Evolutionary conservation across 2,797 vertebrate genomes (phyloP), one percentile per base, ranked within the genome.

Genomic region (Tachyglossus aculeatus): DNA sequence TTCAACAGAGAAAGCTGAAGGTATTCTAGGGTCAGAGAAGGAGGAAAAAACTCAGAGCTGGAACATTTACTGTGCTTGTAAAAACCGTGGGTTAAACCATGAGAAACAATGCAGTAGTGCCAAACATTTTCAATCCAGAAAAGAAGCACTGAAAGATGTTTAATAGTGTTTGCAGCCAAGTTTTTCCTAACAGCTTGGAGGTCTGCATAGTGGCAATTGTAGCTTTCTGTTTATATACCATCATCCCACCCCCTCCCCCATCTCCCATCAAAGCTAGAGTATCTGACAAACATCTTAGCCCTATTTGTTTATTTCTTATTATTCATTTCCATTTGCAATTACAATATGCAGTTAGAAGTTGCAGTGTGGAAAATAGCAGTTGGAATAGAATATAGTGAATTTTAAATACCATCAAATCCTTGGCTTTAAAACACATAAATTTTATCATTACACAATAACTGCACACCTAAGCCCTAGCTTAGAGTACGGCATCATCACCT

Each of bases 381-480:
- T 62, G 55, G 40, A n/a, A 73, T 67, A 15, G 59, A 75, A 62
- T 38, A 55, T 33, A 48, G 51, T 70, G 32, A 54, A 56, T 71
- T 74, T 53, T 15, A 71, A 77, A 69, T 34, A 55, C 45, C 58
- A 67, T 24, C 70, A 59, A 78, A 65, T 67, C 34, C 58, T 83
- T 75, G 56, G 70, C 52, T 77, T 66, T 72, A 50, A 53, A 67
- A 40, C 16, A 53, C 18, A 73, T 55, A n/a, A n/a, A n/a, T n/a
- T n/a, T n/a, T n/a, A n/a, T n/a, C n/a, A n/a, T n/a, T n/a, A 52
- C 43, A 45, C 31, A 77, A 11, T 41, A 65, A 58, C 36, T 53
- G 33, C 33, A 58, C 62, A 48, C 13, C 44, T 63, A 74, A 83
- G 44, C 52, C 60, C 16, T 22, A 37, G 48, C 29, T 78, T 76